phyloP scores from a whole-genome alignment of 2,113 vertebrate genomes.

The Pygoscelis antarcticus region DNA sequence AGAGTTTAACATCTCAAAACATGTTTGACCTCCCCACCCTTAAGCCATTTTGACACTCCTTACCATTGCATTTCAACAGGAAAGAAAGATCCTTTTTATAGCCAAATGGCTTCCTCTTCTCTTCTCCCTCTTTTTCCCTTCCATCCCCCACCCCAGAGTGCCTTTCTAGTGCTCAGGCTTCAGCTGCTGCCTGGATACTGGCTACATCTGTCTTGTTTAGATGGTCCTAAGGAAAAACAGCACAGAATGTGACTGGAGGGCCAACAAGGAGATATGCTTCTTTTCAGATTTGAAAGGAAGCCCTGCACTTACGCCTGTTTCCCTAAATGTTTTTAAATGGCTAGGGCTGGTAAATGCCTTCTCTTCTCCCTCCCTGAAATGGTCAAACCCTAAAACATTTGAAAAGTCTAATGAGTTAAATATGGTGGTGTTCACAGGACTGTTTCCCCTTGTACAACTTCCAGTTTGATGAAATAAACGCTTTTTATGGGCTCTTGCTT shows the following conservation, averaged over 20 bases:
- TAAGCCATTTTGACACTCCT: constrained; percentile 68
- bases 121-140: constrained; percentile 43
- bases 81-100: constrained; percentile 72
- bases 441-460: neutral
- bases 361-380: neutral
- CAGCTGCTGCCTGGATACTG: constrained; percentile 60
- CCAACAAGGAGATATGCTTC: constrained; percentile 6
- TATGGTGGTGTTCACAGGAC: neutral
- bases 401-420: constrained; percentile 20
- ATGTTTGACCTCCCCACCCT: constrained; percentile 58
- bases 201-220: constrained; percentile 58
- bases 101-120: constrained; percentile 70
- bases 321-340: constrained; percentile 29
- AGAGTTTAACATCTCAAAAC: constrained; percentile 65
- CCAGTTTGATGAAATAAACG: neutral
- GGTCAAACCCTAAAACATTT: constrained; percentile 8
- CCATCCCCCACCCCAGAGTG: constrained; percentile 53
- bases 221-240: constrained; percentile 54
- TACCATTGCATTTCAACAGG: constrained; percentile 68
- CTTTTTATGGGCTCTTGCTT: neutral
- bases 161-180: constrained; percentile 42
- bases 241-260: constrained; percentile 41
- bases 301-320: constrained; percentile 25
- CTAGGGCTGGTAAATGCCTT: neutral
- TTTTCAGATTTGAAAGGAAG: constrained; percentile 49